These are phyloP conservation scores for Oscheius sp. DNA, from an alignment of 1,140 invertebrate species.

Conservation along the genomic window DNA sequence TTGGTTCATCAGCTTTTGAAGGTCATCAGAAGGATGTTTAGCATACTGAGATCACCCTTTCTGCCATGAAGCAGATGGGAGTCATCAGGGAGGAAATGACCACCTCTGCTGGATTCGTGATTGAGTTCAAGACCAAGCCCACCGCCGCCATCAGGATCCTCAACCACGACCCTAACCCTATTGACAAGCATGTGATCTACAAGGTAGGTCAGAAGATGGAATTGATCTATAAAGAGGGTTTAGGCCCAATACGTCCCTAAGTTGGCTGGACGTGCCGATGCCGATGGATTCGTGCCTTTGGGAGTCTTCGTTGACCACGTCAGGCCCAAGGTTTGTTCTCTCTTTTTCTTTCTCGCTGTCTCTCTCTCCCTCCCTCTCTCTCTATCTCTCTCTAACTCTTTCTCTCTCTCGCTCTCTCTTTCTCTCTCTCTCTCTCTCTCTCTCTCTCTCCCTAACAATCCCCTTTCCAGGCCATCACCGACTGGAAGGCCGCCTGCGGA, in stretches of 20 bases:
- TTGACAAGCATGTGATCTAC: conserved; percentile 44
- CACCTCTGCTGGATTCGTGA: conserved; percentile 46
- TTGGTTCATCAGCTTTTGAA: conserved; percentile 23
- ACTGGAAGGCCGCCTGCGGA: conserved; percentile 19
- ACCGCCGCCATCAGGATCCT: conserved; percentile 21
- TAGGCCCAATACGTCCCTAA: conserved; percentile 27
- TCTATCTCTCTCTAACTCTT: no score
- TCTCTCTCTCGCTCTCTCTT: no score
- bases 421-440: no score
- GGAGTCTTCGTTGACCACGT: conserved; percentile 15
- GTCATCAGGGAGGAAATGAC: conserved; percentile 35
- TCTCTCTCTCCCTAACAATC: no score
- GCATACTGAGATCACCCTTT: conserved; percentile 44
- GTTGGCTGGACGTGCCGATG: conserved; percentile 19
- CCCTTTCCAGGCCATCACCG: conserved; percentile 17
- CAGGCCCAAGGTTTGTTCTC: conserved; percentile 2
- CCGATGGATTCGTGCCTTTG: conserved; percentile 31
- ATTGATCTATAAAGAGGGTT: neutral
- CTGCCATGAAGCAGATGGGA: conserved; percentile 41
- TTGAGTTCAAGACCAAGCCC: conserved; percentile 28
- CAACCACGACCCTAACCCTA: conserved; percentile 41
- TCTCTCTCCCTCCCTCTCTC: no score
- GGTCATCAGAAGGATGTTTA: neutral
- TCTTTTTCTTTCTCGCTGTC: no score
- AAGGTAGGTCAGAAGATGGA: conserved; percentile 18